A percentile compares a stretch with the other conserved stretches of the same genome.
phyloP scores from a whole-genome alignment of 2,888 invertebrate genomes.

The Neoitamus cyanurus region DNA sequence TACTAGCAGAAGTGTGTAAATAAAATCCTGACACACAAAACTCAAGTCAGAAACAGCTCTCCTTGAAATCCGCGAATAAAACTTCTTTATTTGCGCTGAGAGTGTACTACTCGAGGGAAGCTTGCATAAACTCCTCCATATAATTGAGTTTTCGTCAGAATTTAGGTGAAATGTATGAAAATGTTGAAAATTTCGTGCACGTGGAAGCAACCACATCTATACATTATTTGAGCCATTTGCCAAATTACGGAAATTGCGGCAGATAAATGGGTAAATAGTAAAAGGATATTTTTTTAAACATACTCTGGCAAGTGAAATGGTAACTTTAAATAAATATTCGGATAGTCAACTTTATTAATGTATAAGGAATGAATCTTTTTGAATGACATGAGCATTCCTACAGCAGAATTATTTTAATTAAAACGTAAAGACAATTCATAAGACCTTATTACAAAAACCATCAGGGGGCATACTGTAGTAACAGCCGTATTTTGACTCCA shows the following conservation, averaged over 20 bases:
- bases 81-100: background rate
- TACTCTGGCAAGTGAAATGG: background rate
- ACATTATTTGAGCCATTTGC: background rate
- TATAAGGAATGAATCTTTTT: background rate
- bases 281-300: background rate
- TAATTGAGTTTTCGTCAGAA: background rate
- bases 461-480: too few species aligned
- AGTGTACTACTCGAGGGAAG: background rate
- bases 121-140: background rate
- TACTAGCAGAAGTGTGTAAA: background rate
- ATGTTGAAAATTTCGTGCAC: background rate
- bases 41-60: background rate
- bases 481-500: too few species aligned
- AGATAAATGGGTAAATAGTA: background rate
- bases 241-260: background rate
- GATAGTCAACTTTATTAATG: background rate
- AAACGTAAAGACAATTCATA: too few species aligned
- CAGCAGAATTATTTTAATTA: background rate
- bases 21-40: background rate
- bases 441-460: too few species aligned
- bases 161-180: background rate
- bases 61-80: slow-evolving; percentile 1
- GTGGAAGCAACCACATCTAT: background rate
- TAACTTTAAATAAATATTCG: background rate
- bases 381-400: background rate